These are phyloP conservation scores for Rhinoderma darwinii DNA, from an alignment of 2,113 vertebrate species.

Conservation along the genomic window DNA sequence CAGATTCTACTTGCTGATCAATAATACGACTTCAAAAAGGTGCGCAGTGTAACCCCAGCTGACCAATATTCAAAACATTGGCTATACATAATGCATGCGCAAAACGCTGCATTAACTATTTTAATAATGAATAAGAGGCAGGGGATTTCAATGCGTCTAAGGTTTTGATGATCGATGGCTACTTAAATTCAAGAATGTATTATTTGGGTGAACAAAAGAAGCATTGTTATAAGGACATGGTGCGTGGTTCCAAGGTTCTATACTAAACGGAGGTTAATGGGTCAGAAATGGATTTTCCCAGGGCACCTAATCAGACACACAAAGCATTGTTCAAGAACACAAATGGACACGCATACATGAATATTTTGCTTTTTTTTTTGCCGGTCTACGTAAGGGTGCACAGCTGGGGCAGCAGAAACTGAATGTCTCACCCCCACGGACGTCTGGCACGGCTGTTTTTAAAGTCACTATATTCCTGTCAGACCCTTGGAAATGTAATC, in stretches of 20 bases:
- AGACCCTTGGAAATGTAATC: slow-evolving; percentile 9
- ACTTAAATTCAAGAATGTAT: slow-evolving; percentile 50
- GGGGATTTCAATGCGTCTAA: slow-evolving; percentile 46
- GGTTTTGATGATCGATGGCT: slow-evolving; percentile 54
- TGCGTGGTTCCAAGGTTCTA: slow-evolving; percentile 52
- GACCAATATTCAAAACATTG: slow-evolving; percentile 5
- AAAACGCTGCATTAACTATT: slow-evolving; percentile 50
- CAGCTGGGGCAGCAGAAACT: slow-evolving; percentile 44
- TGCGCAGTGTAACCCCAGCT: neutral
- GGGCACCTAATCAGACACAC: slow-evolving; percentile 57
- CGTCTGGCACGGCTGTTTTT: slow-evolving; percentile 18
- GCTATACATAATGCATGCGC: slow-evolving; percentile 23
- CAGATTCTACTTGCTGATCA: neutral
- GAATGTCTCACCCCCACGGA: slow-evolving; percentile 12
- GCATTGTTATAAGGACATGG: slow-evolving; percentile 53
- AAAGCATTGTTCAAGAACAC: slow-evolving; percentile 55
- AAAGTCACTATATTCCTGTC: neutral
- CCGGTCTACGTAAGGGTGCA: slow-evolving; percentile 31
- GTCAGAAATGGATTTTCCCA: slow-evolving; percentile 59
- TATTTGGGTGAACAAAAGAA: slow-evolving; percentile 52
- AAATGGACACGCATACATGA: slow-evolving; percentile 53
- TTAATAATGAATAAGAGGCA: slow-evolving; percentile 49
- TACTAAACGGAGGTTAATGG: slow-evolving; percentile 58
- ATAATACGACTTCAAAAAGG: slow-evolving; percentile 23
- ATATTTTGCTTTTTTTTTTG: slow-evolving; percentile 47